Evolutionary conservation across 2,113 vertebrate genomes (phyloP), one percentile per base, ranked within the genome.

Genomic region (Zingel zingel): DNA sequence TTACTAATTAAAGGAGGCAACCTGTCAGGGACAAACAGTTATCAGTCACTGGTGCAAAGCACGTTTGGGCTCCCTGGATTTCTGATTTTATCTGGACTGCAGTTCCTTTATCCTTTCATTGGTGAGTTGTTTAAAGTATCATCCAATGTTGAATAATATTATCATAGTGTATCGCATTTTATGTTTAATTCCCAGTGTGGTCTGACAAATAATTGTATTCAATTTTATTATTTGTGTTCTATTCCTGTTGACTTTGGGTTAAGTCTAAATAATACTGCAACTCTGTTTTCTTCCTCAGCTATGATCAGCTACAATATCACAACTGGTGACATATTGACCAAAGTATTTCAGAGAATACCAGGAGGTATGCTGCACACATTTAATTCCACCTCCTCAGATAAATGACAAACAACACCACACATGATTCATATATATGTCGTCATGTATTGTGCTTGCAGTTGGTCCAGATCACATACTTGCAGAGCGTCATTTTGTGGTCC

Each of bases 261-360:
- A 3, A 10, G 11, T 56, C 25, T 25, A n/a, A 58, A 59, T 53
- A n/a, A 39, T 11, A 14, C 27, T 51, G 51, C 18, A 19, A 5
- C 6, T 88, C 43, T 67, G 50, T 80, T 79, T 93, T 89, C 82
- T 45, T 89, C 93, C 84, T 85, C 87, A 99, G 98, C 97, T 67
- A 99, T 99, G 98, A 96, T 99, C 86, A 99, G 98, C 94, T 99
- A 99, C 94, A 99, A 99, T 94, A 98, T 99, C 90, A 96, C 98
- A 92, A 95, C 95, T 76, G 98, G 96, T 85, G 97, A 99, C 83
- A 98, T 96, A 54, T 79, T 99, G 90, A 96, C 96, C 85, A 99
- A 99, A 96, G 97, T 98, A 78, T 97, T 99, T 91, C 95, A 96
- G 88, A 96, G 95, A 93, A 96, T 99, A 84, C 96, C 97, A 90